A percentile compares a stretch with the other conserved stretches of the same genome.
Evolutionary conservation across 2,797 vertebrate species (phyloP).

Genomic region (Syncerus caffer): DNA sequence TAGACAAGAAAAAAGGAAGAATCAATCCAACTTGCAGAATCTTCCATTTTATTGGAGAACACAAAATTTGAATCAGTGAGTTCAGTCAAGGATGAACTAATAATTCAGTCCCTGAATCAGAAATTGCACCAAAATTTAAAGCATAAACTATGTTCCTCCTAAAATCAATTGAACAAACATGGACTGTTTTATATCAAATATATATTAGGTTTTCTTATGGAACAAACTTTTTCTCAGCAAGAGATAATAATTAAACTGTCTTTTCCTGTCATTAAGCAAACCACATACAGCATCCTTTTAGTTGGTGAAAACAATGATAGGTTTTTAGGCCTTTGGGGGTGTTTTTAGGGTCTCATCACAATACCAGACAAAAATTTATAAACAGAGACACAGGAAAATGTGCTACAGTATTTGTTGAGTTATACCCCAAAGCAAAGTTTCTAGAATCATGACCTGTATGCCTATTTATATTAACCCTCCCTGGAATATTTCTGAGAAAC

Average conservation of each 20-base stretch:
- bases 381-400: background rate
- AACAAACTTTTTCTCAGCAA: background rate
- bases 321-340: background rate
- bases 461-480: background rate
- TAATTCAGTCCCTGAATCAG: background rate
- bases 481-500: background rate
- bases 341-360: background rate
- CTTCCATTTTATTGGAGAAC: background rate
- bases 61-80: background rate
- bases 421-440: background rate
- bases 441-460: accelerated
- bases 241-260: background rate
- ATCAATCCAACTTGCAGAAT: background rate
- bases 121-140: background rate
- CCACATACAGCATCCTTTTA: accelerated
- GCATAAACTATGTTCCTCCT: background rate
- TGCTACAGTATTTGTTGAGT: accelerated
- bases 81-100: background rate
- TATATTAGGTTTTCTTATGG: background rate
- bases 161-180: background rate
- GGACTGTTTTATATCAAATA: background rate
- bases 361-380: background rate
- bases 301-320: background rate
- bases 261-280: background rate
- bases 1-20: background rate